Base-by-base conservation (phyloP, 2,888 invertebrate species). In the Acanthosepion esculentum region DNA sequence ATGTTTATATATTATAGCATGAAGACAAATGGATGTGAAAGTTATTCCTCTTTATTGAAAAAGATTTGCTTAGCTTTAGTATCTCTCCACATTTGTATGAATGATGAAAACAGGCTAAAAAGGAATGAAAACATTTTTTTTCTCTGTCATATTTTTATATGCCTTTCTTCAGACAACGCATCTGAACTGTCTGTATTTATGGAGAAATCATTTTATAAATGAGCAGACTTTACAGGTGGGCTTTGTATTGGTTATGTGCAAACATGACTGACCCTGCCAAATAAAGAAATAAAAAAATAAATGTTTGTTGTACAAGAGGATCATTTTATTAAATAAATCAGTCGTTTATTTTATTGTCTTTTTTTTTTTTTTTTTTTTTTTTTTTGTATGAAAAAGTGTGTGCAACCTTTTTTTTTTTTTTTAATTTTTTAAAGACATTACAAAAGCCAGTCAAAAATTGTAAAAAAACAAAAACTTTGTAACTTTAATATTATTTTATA, bases 171-270 rank as follows among this genome's bases (percentile, higher is more conserved):
- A 78, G 12, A 78, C 15, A 78, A 78, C 4, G 3, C n/a, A 78
- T 78, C 78, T 78, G 78, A 78, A 78, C 18, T 78, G 78, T 78
- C 10, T 78, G n/a, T n/a, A 59, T 78, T 41, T n/a, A 15, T n/a
- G 15, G 78, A 78, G n/a, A 78, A 78, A 78, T 78, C 78, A 78
- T 78, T 78, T 78, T 78, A 78, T 78, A 78, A 78, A 78, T 78
- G 78, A 78, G n/a, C 78, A 5, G n/a, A 78, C n/a, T 18, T 78
- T 33, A 78, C n/a, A 33, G 78, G 78, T 78, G 78, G 78, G n/a
- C 78, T 78, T 78, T 78, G 15, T 78, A 15, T 78, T 78, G n/a
- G 15, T 78, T n/a, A 78, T 78, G 59, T 23, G 59, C 59, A 78
- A 78, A 78, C 78, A 78, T n/a, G 33, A 78, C 18, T n/a, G 33